Evolutionary conservation across 2,797 vertebrate genomes (phyloP).

Genomic region (Chelon auratus): DNA sequence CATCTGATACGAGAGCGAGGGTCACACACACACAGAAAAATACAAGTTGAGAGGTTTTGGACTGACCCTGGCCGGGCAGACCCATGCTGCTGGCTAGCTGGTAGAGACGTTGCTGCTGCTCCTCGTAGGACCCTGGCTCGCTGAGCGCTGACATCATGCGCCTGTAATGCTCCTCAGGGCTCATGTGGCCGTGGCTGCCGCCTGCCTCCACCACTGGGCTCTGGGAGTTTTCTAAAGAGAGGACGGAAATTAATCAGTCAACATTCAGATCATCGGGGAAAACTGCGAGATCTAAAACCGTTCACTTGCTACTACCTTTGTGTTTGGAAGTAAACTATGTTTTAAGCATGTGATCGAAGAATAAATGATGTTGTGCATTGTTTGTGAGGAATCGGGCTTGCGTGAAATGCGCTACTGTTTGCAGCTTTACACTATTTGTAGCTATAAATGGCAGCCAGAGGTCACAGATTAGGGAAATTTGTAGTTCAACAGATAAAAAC

Average conservation of each 20-base stretch:
- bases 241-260: conserved; percentile 8
- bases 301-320: conserved; percentile 2
- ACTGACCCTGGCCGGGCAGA: conserved; percentile 89
- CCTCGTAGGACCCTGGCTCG: conserved; percentile 92
- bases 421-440: conserved; percentile 16
- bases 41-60: conserved; percentile 24
- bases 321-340: neutral
- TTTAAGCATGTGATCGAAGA: conserved; percentile 11
- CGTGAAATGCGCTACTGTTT: too few relatives aligned
- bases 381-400: neutral
- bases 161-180: conserved; percentile 96
- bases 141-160: conserved; percentile 95
- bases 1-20: neutral
- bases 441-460: conserved; percentile 12
- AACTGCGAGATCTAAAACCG: neutral
- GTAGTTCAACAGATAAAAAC: conserved; percentile 21
- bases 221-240: conserved; percentile 88
- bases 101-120: conserved; percentile 95
- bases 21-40: conserved; percentile 1
- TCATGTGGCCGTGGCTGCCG: conserved; percentile 89
- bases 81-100: conserved; percentile 96
- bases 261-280: conserved; percentile 14
- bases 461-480: conserved; percentile 24
- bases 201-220: conserved; percentile 89
- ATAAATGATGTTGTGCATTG: neutral